Evolutionary conservation across 1,140 invertebrate species (phyloP).

Genomic region (Pygmarrhopalites habei): DNA sequence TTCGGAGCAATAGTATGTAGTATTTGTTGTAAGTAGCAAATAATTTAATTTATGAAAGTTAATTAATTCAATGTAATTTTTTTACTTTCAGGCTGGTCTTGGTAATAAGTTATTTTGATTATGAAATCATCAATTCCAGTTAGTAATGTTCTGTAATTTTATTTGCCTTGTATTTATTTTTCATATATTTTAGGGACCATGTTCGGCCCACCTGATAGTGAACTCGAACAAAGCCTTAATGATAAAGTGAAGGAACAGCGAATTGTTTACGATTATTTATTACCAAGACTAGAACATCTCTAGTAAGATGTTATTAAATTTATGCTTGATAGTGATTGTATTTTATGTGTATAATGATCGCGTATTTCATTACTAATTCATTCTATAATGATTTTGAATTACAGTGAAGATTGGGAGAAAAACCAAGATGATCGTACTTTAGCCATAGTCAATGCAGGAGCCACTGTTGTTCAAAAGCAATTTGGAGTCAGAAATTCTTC

Average conservation of each 20-base stretch:
- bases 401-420: constrained; percentile 63
- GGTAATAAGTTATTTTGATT: too few relatives aligned
- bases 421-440: constrained; percentile 60
- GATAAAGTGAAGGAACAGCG: constrained; percentile 73
- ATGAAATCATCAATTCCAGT: too few relatives aligned
- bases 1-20: too few relatives aligned
- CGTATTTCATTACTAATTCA: constrained; percentile 25
- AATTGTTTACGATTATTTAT: constrained; percentile 63
- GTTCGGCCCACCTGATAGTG: constrained; percentile 77
- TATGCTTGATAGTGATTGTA: constrained; percentile 3
- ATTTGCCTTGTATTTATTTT: too few relatives aligned
- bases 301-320: constrained; percentile 51
- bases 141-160: too few relatives aligned
- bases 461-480: constrained; percentile 67
- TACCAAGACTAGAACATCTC: constrained; percentile 63
- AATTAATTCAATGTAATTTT: too few relatives aligned
- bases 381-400: too few relatives aligned
- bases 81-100: neutral
- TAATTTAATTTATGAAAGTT: too few relatives aligned
- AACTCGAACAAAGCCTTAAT: constrained; percentile 67
- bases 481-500: constrained; percentile 57
- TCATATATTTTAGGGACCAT: too few relatives aligned
- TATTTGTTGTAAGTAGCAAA: too few relatives aligned
- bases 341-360: too few relatives aligned
- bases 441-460: constrained; percentile 66